Percentiles rank a stretch among this genome's conserved stretches.
phyloP scores from a whole-genome alignment of 2,888 invertebrate species.

The Toxonevra muliebris region DNA sequence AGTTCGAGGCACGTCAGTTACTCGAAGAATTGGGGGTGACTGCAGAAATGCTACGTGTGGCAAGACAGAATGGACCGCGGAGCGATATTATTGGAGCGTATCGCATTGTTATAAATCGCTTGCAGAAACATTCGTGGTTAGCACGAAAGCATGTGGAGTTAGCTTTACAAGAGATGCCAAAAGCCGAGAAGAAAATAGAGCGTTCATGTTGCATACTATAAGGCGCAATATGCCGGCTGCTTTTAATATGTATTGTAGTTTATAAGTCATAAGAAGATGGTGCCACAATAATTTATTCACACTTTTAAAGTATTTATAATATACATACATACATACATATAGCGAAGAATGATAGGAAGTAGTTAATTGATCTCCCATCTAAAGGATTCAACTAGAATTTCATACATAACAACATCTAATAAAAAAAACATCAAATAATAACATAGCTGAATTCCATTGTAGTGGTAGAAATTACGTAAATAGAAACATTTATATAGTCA shows the following conservation, averaged over 20 bases:
- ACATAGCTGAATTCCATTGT: too few relatives aligned
- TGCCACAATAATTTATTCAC: constrained; percentile 9
- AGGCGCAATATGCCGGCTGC: constrained; percentile 20
- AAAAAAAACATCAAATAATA: too few relatives aligned
- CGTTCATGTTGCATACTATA: constrained; percentile 60
- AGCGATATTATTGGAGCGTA: constrained; percentile 77
- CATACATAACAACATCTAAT: too few relatives aligned
- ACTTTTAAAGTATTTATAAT: neutral
- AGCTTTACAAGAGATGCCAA: constrained; percentile 61
- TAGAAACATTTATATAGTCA: too few relatives aligned
- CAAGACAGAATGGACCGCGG: constrained; percentile 69
- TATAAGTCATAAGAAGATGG: neutral
- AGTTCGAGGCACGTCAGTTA: constrained; percentile 67
- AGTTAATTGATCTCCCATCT: neutral
- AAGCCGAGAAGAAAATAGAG: constrained; percentile 56
- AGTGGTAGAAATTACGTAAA: too few relatives aligned
- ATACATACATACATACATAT: neutral
- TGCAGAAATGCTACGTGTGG: constrained; percentile 68
- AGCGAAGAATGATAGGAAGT: neutral
- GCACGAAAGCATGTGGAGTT: constrained; percentile 62
- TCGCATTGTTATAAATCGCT: constrained; percentile 73
- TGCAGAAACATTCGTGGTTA: constrained; percentile 65
- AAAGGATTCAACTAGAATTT: too few relatives aligned
- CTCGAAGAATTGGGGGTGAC: constrained; percentile 71
- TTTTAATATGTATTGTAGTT: neutral